Evolutionary conservation across 2,113 vertebrate genomes (phyloP), one percentile per base, ranked within the genome.

Genomic region (Pterocles gutturalis): DNA sequence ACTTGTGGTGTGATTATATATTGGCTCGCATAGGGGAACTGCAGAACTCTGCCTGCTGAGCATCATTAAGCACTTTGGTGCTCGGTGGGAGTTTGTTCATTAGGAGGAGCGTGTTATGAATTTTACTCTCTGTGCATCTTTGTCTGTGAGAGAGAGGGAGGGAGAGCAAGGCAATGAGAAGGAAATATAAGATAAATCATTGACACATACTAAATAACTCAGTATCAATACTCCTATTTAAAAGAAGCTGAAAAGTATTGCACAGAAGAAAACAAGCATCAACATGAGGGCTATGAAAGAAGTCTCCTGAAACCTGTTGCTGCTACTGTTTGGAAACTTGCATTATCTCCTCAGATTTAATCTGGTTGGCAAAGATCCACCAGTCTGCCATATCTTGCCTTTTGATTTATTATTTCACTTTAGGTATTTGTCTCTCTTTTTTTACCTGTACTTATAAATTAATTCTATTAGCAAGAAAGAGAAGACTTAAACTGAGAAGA

Each of bases 41-140:
- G 90, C 86, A 95, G 79, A 75, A 36, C 55, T 92, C 95, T 95
- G 85, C 92, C 92, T 94, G 93, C 95, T 96, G 95, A 95, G 96
- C 93, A 95, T 96, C 95, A 94, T 96, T 96, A 96, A 96, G 83
- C 93, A 92, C 93, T 96, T 96, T 92, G 96, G 96, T 93, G 95
- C 93, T 95, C 85, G 0, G 92, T 95, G 93, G 96, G 96, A 95
- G 95, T 96, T 90, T 89, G 96, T 90, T 95, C 96, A 97, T 95
- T 96, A 96, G 83, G 85, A 93, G 51, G 83, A 80, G 60, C 82
- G 76, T 78, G 94, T 81, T 94, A 90, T 93, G 95, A 94, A 97
- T 96, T 97, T 93, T 86, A 93, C 67, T 90, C 79, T 60, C 43
- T 92, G 96, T 93, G 96, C 73, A 57, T 92, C 95, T 91, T 78